phyloP scores from a whole-genome alignment of 2,797 vertebrate species.

The Emys orbicularis region DNA sequence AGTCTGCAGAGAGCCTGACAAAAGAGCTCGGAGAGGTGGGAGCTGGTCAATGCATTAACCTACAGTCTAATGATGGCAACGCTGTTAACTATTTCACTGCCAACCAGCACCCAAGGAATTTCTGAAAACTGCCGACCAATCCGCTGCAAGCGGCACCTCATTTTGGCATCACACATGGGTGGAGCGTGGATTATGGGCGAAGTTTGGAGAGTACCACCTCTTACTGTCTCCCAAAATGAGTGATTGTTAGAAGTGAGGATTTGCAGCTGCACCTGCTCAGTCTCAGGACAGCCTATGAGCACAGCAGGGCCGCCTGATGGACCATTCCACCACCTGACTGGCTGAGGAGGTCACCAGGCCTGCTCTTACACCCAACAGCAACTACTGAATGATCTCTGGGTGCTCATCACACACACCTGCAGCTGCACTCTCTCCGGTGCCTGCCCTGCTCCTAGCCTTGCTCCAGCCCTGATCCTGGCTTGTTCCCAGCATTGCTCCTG shows the following conservation, averaged over 20 bases:
- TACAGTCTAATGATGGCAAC: not conserved
- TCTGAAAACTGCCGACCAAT: not conserved
- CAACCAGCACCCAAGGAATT: not conserved
- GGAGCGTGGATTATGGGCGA: not conserved
- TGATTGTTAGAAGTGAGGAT: not conserved
- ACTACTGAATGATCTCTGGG: no score
- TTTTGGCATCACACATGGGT: not conserved
- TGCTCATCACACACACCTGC: no score
- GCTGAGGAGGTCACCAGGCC: no score
- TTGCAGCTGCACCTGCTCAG: not conserved
- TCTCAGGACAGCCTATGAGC: not conserved
- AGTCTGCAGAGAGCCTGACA: not conserved
- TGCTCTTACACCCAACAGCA: no score
- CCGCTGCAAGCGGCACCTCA: not conserved
- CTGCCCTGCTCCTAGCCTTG: no score
- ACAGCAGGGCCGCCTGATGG: no score
- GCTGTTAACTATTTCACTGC: not conserved
- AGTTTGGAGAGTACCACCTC: not conserved
- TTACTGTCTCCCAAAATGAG: not conserved
- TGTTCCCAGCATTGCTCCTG: no score
- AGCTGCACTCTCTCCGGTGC: no score
- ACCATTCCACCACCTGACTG: no score
- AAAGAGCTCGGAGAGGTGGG: not conserved
- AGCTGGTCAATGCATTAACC: not conserved
- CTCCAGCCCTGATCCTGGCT: no score